These are phyloP conservation scores for Ochropleura plecta DNA, from an alignment of 2,888 invertebrate species.

Conservation along the genomic window DNA sequence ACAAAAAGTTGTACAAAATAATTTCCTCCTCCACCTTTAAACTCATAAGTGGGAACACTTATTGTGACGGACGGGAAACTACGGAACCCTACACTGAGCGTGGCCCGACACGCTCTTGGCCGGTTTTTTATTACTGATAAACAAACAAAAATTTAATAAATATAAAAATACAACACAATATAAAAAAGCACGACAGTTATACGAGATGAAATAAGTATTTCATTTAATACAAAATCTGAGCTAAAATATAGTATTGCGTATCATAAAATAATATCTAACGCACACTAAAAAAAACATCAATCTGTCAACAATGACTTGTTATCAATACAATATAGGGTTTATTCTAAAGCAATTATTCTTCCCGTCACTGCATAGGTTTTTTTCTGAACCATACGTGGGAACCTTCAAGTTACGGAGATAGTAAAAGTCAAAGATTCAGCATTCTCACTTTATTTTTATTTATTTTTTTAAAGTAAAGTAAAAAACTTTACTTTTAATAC, in stretches of 20 bases:
- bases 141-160: neutral
- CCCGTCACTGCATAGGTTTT: neutral
- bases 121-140: neutral
- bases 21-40: too few relatives aligned
- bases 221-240: neutral
- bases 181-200: slow-evolving; percentile 9
- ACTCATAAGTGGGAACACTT: too few relatives aligned
- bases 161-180: neutral
- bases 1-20: too few relatives aligned
- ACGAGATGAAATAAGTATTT: neutral
- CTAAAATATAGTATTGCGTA: neutral
- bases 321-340: neutral
- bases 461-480: too few relatives aligned
- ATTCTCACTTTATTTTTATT: neutral
- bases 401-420: neutral
- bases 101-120: too few relatives aligned
- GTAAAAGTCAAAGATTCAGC: neutral
- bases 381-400: neutral
- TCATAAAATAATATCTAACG: neutral
- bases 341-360: neutral
- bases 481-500: too few relatives aligned
- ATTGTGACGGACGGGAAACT: too few relatives aligned
- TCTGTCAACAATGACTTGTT: neutral
- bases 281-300: neutral
- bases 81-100: too few relatives aligned